Percentiles rank a stretch among this genome's conserved stretches.
These are phyloP conservation scores for Uropetala carovei DNA, from an alignment of 2,888 invertebrate genomes.

Conservation along the genomic window DNA sequence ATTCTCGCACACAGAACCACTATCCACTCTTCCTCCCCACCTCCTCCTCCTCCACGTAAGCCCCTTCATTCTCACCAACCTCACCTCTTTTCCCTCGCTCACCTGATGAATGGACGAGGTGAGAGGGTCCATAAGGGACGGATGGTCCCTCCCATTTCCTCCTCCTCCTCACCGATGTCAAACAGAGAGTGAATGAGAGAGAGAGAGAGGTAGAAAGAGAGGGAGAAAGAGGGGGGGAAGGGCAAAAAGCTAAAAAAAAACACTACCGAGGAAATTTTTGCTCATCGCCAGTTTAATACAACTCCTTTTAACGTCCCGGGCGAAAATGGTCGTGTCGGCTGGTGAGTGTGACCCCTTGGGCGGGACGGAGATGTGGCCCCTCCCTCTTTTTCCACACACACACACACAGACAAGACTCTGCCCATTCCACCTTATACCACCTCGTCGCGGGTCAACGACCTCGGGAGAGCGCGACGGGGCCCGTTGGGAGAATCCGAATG, in stretches of 20 bases:
- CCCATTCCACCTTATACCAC: background rate
- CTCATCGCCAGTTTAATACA: background rate
- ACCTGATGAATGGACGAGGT: slow-evolving; percentile 12
- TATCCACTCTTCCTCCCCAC: slow-evolving; percentile 5
- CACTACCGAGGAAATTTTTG: background rate
- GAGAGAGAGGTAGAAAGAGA: too few relatives aligned
- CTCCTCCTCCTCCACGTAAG: background rate
- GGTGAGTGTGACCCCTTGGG: background rate
- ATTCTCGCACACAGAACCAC: slow-evolving; percentile 5
- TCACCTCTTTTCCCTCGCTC: background rate
- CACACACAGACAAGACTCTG: background rate
- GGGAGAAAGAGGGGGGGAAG: too few relatives aligned
- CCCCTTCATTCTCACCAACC: background rate
- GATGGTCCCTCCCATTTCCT: background rate
- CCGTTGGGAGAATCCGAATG: slow-evolving; percentile 43
- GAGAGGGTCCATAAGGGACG: background rate
- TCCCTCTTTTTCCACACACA: background rate
- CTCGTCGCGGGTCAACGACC: slow-evolving; percentile 44
- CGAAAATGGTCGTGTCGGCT: slow-evolving; percentile 13
- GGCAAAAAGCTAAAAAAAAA: too few relatives aligned
- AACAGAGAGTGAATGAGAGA: background rate
- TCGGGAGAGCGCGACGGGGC: slow-evolving; percentile 33
- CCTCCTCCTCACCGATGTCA: background rate
- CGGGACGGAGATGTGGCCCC: background rate
- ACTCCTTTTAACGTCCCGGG: background rate